phyloP scores from a whole-genome alignment of 1,140 invertebrate species.

The Anastrepha obliqua region DNA sequence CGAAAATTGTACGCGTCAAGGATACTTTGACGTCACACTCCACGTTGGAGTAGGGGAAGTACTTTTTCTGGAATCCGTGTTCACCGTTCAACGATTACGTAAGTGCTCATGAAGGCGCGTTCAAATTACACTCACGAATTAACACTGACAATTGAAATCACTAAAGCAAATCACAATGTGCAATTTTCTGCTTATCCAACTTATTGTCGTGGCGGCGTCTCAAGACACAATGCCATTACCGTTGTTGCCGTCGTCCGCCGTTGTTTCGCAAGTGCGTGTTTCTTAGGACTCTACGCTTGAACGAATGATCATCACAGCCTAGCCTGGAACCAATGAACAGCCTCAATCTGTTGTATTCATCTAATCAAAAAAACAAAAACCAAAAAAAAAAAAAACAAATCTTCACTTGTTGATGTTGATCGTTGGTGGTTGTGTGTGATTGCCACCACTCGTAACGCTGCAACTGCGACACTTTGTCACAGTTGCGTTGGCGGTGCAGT shows the following conservation, averaged over 20 bases:
- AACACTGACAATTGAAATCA: constrained; percentile 4
- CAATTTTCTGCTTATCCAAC: not conserved
- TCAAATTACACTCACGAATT: not conserved
- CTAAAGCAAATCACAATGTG: not conserved
- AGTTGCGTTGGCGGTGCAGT: not conserved
- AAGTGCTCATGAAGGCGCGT: not conserved
- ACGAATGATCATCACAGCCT: constrained; percentile 63
- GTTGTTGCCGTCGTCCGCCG: constrained; percentile 38
- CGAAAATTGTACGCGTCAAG: not conserved
- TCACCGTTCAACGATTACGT: not conserved
- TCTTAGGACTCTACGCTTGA: constrained; percentile 56
- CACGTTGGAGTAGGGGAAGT: too few species aligned
- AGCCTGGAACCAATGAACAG: constrained; percentile 55
- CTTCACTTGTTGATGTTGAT: constrained; percentile 24
- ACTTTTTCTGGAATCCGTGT: not conserved
- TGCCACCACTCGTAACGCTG: not conserved
- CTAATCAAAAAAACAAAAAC: not conserved
- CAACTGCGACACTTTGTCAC: constrained; percentile 29
- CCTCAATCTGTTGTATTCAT: constrained; percentile 5
- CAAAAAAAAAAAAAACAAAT: not conserved
- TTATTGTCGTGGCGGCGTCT: not conserved
- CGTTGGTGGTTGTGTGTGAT: not conserved
- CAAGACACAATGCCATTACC: constrained; percentile 8
- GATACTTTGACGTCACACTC: not conserved
- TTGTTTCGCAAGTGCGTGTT: constrained; percentile 53